phyloP scores from a whole-genome alignment of 2,888 invertebrate species.

The Idaea biselata region DNA sequence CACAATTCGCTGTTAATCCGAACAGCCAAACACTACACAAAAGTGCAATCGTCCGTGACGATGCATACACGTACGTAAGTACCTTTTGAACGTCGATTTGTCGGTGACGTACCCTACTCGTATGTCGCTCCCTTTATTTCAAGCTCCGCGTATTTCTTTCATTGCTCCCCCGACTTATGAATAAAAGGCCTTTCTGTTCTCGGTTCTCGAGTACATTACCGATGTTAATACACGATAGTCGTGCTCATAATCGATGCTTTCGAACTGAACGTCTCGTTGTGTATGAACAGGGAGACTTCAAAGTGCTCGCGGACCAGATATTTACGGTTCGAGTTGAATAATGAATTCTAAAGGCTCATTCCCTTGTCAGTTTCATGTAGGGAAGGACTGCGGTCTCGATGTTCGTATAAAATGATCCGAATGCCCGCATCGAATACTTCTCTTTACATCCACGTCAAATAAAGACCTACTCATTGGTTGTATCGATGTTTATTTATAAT shows the following conservation, averaged over 20 bases:
- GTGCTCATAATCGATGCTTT: slow-evolving; percentile 61
- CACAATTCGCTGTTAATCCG: slow-evolving; percentile 29
- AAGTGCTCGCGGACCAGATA: slow-evolving; percentile 26
- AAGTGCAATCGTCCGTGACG: slow-evolving; percentile 30
- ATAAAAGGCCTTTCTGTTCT: slow-evolving; percentile 57
- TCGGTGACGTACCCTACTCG: slow-evolving; percentile 22
- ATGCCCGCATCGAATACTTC: slow-evolving; percentile 23
- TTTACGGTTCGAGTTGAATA: slow-evolving; percentile 28
- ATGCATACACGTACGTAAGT: slow-evolving; percentile 24
- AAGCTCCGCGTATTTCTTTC: slow-evolving; percentile 47
- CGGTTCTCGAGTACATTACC: slow-evolving; percentile 62
- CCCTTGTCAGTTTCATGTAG: slow-evolving; percentile 25
- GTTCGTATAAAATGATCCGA: slow-evolving; percentile 23
- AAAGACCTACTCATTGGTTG: slow-evolving; percentile 17
- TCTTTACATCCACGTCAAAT: slow-evolving; percentile 25
- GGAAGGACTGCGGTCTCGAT: slow-evolving; percentile 12
- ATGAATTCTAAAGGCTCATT: slow-evolving; percentile 28
- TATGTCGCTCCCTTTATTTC: slow-evolving; percentile 47
- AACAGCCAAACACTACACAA: slow-evolving; percentile 30
- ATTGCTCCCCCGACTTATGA: slow-evolving; percentile 49
- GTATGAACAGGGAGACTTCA: slow-evolving; percentile 34
- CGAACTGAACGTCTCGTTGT: slow-evolving; percentile 45
- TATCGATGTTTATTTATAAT: slow-evolving; percentile 25
- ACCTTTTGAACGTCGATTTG: slow-evolving; percentile 25
- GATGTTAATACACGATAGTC: slow-evolving; percentile 69